Conservation (phyloP, 1,140 invertebrate genomes). For the Dreissena polymorpha region DNA sequence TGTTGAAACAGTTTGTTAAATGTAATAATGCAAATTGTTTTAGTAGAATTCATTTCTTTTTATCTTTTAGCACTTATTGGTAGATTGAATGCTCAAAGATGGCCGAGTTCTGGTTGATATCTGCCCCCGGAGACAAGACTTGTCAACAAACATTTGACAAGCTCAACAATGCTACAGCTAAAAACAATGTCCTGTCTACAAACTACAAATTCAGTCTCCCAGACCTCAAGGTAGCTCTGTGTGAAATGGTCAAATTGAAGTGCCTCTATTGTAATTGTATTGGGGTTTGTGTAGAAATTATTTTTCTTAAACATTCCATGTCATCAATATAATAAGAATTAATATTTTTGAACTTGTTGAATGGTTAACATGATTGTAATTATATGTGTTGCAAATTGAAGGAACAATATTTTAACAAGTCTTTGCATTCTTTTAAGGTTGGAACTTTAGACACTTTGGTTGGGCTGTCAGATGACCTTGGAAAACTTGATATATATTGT, state of each 20-base stretch:
- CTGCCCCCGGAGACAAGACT: slow-evolving; percentile 98
- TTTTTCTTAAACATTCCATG: too few species aligned
- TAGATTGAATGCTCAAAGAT: slow-evolving; percentile 30
- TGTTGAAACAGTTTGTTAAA: too few species aligned
- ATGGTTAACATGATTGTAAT: too few species aligned
- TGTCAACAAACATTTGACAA: slow-evolving; percentile 98
- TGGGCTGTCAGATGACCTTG: slow-evolving; percentile 98
- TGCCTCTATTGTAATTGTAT: too few species aligned
- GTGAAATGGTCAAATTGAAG: background rate
- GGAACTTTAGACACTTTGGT: slow-evolving; percentile 99
- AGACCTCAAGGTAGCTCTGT: slow-evolving; percentile 91
- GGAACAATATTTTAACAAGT: too few species aligned
- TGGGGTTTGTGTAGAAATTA: too few species aligned
- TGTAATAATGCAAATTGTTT: too few species aligned
- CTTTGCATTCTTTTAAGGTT: slow-evolving; percentile 84
- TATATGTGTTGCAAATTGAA: too few species aligned
- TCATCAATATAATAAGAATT: background rate
- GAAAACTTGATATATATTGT: slow-evolving; percentile 96
- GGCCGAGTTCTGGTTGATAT: slow-evolving; percentile 98
- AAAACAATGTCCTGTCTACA: slow-evolving; percentile 91
- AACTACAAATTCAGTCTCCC: slow-evolving; percentile 99
- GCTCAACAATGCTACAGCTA: slow-evolving; percentile 93
- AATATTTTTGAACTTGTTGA: too few species aligned
- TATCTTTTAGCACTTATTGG: too few species aligned
- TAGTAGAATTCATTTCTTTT: too few species aligned